Base-by-base conservation (phyloP, 1,140 invertebrate species). In the Phthorimaea operculella region DNA sequence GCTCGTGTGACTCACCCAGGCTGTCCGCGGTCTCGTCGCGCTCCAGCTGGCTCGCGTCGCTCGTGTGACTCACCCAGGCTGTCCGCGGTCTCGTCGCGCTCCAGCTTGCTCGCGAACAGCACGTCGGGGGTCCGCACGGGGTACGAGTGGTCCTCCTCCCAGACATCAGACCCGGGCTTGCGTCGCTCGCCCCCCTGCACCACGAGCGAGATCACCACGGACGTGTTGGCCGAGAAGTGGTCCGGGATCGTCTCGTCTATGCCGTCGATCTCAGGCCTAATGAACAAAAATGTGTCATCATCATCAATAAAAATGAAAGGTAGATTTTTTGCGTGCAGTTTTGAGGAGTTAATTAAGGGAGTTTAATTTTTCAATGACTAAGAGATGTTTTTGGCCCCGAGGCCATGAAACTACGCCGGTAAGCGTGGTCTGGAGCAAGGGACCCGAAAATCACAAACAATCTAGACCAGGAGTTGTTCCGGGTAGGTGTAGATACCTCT, bases 41-140 rank as follows among this genome's bases (percentile, higher is more conserved):
- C n/a, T n/a, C n/a, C n/a, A n/a, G n/a, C n/a, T n/a, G n/a, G n/a
- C n/a, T n/a, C n/a, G n/a, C n/a, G n/a, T n/a, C n/a, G n/a, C n/a
- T n/a, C n/a, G n/a, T n/a, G n/a, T n/a, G 15, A 69, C 78, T 79
- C 58, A 90, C 91, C 90, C 74, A 94, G 95, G 66, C 92, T 94
- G 61, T 95, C 93, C 10, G 93, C 84, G 62, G 90, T 91, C 75
- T 95, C 93, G 49, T 95, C 92, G 78, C 92, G 90, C 80, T 98
- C 96, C 36, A 95, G 85, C 55, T 91, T 91, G 0, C 90, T 92
- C 12, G 91, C 90, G 73, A 97, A 97, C 0, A 97, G 76, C 4
- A 91, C 88, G 84, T 53, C 92, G 79, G 70, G 88, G 81, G 78
- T 83, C 36, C 85, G 64, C 0, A 79, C 62, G 0, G 76, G 64